phyloP scores from a whole-genome alignment of 2,888 invertebrate genomes.

The Cosmorhoe ocellata region DNA sequence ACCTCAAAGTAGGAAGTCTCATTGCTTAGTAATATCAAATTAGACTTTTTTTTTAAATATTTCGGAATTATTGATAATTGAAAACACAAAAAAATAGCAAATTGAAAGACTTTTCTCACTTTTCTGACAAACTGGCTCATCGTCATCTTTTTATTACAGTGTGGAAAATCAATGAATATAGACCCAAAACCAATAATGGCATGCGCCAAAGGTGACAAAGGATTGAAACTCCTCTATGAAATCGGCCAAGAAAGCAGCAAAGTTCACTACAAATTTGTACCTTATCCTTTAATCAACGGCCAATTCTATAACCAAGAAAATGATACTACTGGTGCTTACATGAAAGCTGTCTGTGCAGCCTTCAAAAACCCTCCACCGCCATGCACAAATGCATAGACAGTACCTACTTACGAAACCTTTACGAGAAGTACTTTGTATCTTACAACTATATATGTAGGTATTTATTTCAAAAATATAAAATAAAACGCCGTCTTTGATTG shows the following conservation, averaged over 20 bases:
- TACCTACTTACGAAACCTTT: too few species aligned
- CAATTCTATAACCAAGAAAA: not conserved
- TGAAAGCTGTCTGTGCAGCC: not conserved
- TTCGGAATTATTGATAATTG: too few species aligned
- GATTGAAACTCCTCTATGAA: not conserved
- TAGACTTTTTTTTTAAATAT: too few species aligned
- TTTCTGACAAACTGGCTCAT: too few species aligned
- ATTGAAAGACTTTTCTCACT: too few species aligned
- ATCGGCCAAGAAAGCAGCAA: not conserved
- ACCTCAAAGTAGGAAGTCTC: too few species aligned
- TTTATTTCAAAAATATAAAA: too few species aligned
- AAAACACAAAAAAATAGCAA: too few species aligned
- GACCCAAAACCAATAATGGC: constrained; percentile 1
- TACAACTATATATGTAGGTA: too few species aligned
- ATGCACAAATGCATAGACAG: not conserved
- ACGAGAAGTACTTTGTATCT: too few species aligned
- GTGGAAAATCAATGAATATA: not conserved
- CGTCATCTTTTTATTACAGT: not conserved
- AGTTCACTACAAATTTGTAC: not conserved
- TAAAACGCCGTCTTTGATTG: too few species aligned
- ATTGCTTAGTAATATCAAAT: too few species aligned
- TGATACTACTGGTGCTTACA: not conserved
- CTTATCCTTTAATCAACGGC: not conserved
- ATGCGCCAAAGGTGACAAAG: constrained; percentile 1
- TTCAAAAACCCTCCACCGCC: not conserved